Percentiles rank a stretch among this genome's conserved stretches.
Conservation (phyloP, 2,888 invertebrate genomes). For the Chrysolina haemoptera region DNA sequence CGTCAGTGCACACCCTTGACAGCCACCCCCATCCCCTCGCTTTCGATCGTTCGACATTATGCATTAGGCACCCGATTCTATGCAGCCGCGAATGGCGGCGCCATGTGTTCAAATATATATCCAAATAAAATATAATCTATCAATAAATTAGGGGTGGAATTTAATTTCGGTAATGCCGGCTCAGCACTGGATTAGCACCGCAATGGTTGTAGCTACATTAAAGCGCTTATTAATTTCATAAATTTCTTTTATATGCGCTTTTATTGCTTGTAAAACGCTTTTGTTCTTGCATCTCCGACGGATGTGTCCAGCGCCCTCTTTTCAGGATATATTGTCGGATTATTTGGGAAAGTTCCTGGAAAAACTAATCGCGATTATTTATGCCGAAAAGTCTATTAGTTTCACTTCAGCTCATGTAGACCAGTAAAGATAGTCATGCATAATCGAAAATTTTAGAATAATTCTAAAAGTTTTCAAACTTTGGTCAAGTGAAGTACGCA, state of each 20-base stretch:
- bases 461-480: no score
- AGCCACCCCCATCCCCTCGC: conserved; percentile 34
- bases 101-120: conserved; percentile 61
- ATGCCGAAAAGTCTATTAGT: no score
- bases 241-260: conserved; percentile 62
- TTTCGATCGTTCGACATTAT: conserved; percentile 41
- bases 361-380: neutral
- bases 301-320: neutral
- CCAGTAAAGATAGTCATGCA: no score
- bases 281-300: conserved; percentile 44
- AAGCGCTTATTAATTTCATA: conserved; percentile 66
- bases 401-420: no score
- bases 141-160: conserved; percentile 64
- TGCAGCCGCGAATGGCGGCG: conserved; percentile 50
- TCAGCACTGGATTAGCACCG: conserved; percentile 61
- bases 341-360: neutral
- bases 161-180: conserved; percentile 64
- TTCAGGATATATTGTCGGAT: neutral
- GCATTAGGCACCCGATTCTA: conserved; percentile 48
- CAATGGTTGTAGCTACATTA: conserved; percentile 61
- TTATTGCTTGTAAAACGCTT: conserved; percentile 56
- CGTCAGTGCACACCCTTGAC: conserved; percentile 17
- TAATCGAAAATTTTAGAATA: no score
- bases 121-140: conserved; percentile 62
- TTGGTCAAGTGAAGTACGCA: no score